Evolutionary conservation across 2,113 vertebrate genomes (phyloP), one percentile per base, ranked within the genome.

Genomic region (Engraulis encrasicolus): DNA sequence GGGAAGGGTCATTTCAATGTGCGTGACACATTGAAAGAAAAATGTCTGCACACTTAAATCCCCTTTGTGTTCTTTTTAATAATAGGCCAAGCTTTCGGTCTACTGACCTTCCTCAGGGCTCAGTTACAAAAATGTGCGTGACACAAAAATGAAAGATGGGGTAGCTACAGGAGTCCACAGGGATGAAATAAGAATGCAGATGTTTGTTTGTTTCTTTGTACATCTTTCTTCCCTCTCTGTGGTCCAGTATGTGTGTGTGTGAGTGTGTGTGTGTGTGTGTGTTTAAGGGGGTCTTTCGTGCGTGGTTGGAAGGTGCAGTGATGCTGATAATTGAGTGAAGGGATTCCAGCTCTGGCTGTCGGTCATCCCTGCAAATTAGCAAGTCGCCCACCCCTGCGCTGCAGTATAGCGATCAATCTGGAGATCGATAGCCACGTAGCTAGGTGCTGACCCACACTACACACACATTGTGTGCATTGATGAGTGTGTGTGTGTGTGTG

Each of bases 381-480:
- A 52, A 27, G 23, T 31, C 23, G 71, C 34, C 74, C 81, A 17
- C 78, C 17, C 50, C 61, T 66, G 50, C 18, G 40, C 14, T 74
- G 45, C 87, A 88, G n/a, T n/a, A n/a, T n/a, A n/a, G 77, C 80
- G 80, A 86, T 91, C 85, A 87, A 90, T 89, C 45, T 1, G 31
- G 17, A 37, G 50, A 91, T 91, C 77, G 54, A 89, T 90, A 78
- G 23, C 45, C 54, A 50, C n/a, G 20, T 71, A 27, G 6, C 12
- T 31, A 78, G 37, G 58, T 50, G 50, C 79, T 61, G 82, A 84
- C 31, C 79, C 78, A 23, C 71, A 7, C 20, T 36, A n/a, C 80
- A n/a, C n/a, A n/a, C n/a, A n/a, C n/a, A n/a, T n/a, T n/a, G n/a
- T n/a, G n/a, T n/a, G n/a, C n/a, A n/a, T n/a, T n/a, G n/a, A n/a